Percentiles rank a stretch among this genome's conserved stretches.
These are phyloP conservation scores for Hymenopus coronatus DNA, from an alignment of 2,888 invertebrate genomes.

Conservation along the genomic window DNA sequence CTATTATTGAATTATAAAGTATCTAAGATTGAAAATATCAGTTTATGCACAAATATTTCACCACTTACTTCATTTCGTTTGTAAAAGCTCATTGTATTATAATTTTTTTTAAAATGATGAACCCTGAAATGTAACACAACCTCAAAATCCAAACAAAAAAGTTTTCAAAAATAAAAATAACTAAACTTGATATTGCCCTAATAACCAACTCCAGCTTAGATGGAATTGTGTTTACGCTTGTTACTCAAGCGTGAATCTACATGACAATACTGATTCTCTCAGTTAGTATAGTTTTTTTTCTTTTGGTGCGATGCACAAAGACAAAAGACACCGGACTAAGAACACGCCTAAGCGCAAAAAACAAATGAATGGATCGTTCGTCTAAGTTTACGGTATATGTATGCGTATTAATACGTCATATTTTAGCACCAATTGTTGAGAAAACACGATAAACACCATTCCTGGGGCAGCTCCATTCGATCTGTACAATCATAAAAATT, in stretches of 20 bases:
- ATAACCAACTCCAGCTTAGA: too few species aligned
- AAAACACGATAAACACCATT: slow-evolving; percentile 3
- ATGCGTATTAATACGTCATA: neutral
- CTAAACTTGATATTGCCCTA: too few species aligned
- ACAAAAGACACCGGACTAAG: neutral
- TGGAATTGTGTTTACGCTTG: too few species aligned
- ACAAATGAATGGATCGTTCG: neutral
- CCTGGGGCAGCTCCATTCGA: slow-evolving; percentile 7
- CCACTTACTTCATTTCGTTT: too few species aligned
- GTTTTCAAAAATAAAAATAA: too few species aligned
- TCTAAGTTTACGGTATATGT: neutral
- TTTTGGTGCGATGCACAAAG: neutral
- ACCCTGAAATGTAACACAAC: too few species aligned
- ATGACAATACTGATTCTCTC: neutral
- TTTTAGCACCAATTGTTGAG: neutral
- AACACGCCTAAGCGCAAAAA: neutral
- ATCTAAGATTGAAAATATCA: too few species aligned
- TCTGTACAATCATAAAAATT: slow-evolving; percentile 43
- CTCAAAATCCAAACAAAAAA: too few species aligned
- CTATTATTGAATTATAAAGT: too few species aligned
- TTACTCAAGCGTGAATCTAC: neutral
- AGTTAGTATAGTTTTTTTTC: neutral
- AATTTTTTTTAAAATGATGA: too few species aligned
- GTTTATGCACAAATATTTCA: too few species aligned
- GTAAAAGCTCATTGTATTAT: too few species aligned